A percentile compares a stretch with the other conserved stretches of the same genome.
Conservation (phyloP, 92 coral and sea anemone species). For the Epizoanthus scotinus region DNA sequence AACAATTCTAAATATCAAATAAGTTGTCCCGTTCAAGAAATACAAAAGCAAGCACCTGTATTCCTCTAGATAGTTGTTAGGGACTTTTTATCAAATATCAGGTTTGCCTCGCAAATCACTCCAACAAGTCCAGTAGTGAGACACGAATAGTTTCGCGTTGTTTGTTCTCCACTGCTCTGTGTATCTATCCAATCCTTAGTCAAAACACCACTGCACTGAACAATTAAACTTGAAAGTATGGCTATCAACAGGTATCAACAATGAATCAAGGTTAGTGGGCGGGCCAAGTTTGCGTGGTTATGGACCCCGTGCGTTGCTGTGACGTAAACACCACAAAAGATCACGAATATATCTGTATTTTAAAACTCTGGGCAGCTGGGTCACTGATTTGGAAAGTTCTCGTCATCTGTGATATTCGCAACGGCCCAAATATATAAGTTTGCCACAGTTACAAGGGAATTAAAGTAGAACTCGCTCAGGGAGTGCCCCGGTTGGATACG, state of each 20-base stretch:
- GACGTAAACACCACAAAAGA: background rate
- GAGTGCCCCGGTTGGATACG: background rate
- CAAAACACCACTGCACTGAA: background rate
- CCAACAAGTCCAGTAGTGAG: too few relatives aligned
- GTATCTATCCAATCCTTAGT: too few relatives aligned
- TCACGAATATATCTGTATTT: background rate
- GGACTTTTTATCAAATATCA: too few relatives aligned
- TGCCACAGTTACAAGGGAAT: background rate
- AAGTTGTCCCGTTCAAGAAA: too few relatives aligned
- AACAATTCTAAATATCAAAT: too few relatives aligned
- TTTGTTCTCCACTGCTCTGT: too few relatives aligned
- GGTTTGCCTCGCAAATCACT: too few relatives aligned
- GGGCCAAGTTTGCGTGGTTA: background rate
- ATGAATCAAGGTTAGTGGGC: background rate
- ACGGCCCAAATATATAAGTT: background rate
- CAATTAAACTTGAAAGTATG: background rate
- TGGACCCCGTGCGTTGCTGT: background rate
- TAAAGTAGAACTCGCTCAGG: background rate
- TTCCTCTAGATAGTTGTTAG: too few relatives aligned
- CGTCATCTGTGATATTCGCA: background rate
- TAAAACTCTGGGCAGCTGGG: background rate
- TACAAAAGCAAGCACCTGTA: too few relatives aligned
- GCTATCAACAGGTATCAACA: too few relatives aligned
- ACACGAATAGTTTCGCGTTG: too few relatives aligned
- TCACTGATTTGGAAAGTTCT: slow-evolving; percentile 19